Percentiles rank a stretch among this genome's conserved stretches.
Conservation (phyloP, 2,797 vertebrate species). For the Coranthus polyacanthus region DNA sequence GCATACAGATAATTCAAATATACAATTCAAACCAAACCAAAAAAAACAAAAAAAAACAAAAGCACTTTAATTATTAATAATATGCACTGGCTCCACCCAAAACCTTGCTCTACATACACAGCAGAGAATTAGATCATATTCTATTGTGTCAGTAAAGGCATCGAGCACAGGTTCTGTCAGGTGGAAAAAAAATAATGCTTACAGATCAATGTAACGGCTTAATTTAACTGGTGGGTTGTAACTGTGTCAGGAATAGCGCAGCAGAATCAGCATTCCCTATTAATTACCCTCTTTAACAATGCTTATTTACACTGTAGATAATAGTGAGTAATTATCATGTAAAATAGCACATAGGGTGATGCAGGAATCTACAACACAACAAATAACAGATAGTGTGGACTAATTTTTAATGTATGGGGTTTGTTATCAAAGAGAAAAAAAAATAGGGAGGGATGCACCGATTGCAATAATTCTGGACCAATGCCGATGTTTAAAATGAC, state of each 20-base stretch:
- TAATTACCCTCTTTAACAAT: constrained; percentile 3
- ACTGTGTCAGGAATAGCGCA: constrained; percentile 24
- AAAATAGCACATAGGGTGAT: not conserved
- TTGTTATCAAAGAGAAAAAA: too few species aligned
- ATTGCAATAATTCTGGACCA: too few species aligned
- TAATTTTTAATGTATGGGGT: too few species aligned
- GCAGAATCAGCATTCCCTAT: constrained; percentile 22
- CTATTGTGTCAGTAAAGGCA: constrained; percentile 14
- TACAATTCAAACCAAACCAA: constrained; percentile 26
- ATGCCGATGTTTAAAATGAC: too few species aligned
- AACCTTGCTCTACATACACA: not conserved
- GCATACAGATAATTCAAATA: constrained; percentile 19
- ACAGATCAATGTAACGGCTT: constrained; percentile 18
- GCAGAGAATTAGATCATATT: not conserved
- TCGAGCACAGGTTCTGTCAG: not conserved
- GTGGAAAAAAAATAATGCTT: constrained; percentile 11
- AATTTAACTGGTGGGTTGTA: constrained; percentile 22
- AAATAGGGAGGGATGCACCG: too few species aligned
- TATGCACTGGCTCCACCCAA: not conserved
- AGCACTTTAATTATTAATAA: constrained; percentile 20
- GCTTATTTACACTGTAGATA: constrained; percentile 22
- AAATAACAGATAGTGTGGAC: not conserved
- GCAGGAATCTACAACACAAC: not conserved
- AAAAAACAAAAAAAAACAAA: constrained; percentile 3
- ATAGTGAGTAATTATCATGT: constrained; percentile 7